Evolutionary conservation across 2,888 invertebrate species (phyloP), one percentile per base, ranked within the genome.

Genomic region (Melieria crassipennis): DNA sequence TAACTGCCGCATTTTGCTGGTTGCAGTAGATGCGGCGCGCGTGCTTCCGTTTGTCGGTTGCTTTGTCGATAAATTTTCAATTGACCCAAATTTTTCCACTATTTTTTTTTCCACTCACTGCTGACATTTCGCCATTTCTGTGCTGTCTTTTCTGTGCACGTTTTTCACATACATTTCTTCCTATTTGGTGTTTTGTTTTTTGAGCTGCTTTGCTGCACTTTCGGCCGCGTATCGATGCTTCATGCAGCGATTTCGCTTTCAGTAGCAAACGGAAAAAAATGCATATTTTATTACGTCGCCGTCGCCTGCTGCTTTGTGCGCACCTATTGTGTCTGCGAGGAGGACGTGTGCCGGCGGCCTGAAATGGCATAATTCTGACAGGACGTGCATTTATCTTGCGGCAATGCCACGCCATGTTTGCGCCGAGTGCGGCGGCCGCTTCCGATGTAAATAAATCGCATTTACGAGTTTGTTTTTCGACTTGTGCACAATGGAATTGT

Each of bases 21-120:
- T 70, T 6, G 9, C 7, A 10, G 45, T 47, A 48, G 43, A 42
- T 43, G 10, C 10, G 16, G 10, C 5, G 9, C 11, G 30, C 48
- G 43, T 65, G 48, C 30, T 42, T 57, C 10, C 58, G 13, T 45
- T 10, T 57, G 56, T 55, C 57, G 60, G 55, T 45, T 63, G 73
- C 72, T 77, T 77, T 75, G 70, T 77, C 78, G 77, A 79, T 79
- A 79, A 78, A 78, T 78, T 79, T 75, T 75, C 76, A 76, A 79
- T 78, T 78, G 78, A 79, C 78, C 78, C 75, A 76, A 73, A 76
- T 77, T 75, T 72, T 74, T 45, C 30, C 71, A 74, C 55, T 46
- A 56, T 62, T 71, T 70, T 71, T 72, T 69, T 73, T 58, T 72
- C 72, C 72, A 69, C 58, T 56, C 67, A 73, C 55, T 57, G 68